Evolutionary conservation across 1,140 invertebrate genomes (phyloP).

Genomic region (Harpegnathos saltator): DNA sequence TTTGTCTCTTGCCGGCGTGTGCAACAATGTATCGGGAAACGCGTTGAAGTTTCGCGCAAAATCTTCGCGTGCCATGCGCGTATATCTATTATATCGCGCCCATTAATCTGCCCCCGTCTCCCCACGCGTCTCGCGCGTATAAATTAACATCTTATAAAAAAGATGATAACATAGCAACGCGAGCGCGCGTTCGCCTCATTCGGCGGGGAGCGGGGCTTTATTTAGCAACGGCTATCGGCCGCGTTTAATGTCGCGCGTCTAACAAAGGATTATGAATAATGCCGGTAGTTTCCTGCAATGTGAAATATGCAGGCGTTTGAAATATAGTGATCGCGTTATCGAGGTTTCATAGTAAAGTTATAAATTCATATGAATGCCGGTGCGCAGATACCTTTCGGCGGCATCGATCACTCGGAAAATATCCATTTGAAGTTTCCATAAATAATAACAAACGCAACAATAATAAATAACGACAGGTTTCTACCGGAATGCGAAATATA

Average conservation of each 20-base stretch:
- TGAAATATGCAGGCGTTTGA: conserved; percentile 36
- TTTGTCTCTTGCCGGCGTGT: conserved; percentile 46
- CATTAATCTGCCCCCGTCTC: conserved; percentile 12
- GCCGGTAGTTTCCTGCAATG: background rate
- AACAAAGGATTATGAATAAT: conserved; percentile 54
- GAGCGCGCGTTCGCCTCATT: no score
- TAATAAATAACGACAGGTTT: conserved; percentile 53
- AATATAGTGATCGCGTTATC: conserved; percentile 57
- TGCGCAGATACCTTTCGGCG: conserved; percentile 33
- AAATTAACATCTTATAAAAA: conserved; percentile 20
- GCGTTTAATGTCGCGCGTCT: conserved; percentile 19
- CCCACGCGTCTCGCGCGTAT: no score
- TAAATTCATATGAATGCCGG: conserved; percentile 35
- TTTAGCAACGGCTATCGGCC: background rate
- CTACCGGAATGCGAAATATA: conserved; percentile 32
- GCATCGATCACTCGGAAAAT: conserved; percentile 55
- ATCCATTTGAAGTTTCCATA: conserved; percentile 55
- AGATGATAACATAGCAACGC: background rate
- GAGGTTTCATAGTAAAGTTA: conserved; percentile 56
- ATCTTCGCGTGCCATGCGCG: conserved; percentile 6
- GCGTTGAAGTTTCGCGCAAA: conserved; percentile 27
- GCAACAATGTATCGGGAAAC: conserved; percentile 34
- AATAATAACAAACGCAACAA: conserved; percentile 59
- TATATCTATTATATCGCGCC: conserved; percentile 16
- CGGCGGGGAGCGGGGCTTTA: background rate